Base-by-base conservation (phyloP, 1,140 invertebrate species). In the Asbolus verrucosus region DNA sequence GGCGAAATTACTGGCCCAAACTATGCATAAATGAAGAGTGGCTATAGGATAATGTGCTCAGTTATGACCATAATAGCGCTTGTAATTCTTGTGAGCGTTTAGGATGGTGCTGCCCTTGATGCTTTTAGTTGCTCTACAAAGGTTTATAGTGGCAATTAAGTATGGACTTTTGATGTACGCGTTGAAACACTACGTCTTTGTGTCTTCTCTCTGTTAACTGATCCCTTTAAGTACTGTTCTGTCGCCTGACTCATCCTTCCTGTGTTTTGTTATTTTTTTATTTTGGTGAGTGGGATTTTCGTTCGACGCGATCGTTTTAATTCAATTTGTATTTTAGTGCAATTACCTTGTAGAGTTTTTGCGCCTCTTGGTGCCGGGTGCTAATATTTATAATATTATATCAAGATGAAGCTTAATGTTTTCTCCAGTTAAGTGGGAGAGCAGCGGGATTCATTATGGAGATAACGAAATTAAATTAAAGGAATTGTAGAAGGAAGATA, bases 391-490 rank as follows among this genome's bases (percentile, higher is more conserved):
- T 54, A 54, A 27, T 54, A 54, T 54, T 54, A n/a, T 54, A 54
- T 54, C 46, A 54, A 54, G 46, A 54, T 54, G 46, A 54, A 54
- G 46, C 19, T 54, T 54, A 54, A 54, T 54, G 46, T 54, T 54
- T 54, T 54, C 46, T 24, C 46, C 46, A 54, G 19, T 54, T 54
- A 54, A 54, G 46, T 54, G 46, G 46, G 46, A 27, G 2, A 13
- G 46, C 41, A 14, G 46, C 61, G 61, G 14, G 31, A 41, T 63
- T 39, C 31, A 63, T 63, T 63, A 54, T 54, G 27, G 16, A 38
- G 31, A 39, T 39, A 63, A 41, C 33, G 33, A 27, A 63, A 39
- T 63, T 62, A 36, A 62, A 62, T 62, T 63, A 63, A 41, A 63
- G 61, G 39, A 63, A 63, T 27, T 62, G 31, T 16, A 27, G 16